Percentiles rank a stretch among this genome's conserved stretches.
Evolutionary conservation across 2,888 invertebrate species (phyloP).

Genomic region (Rhagonycha lutea): DNA sequence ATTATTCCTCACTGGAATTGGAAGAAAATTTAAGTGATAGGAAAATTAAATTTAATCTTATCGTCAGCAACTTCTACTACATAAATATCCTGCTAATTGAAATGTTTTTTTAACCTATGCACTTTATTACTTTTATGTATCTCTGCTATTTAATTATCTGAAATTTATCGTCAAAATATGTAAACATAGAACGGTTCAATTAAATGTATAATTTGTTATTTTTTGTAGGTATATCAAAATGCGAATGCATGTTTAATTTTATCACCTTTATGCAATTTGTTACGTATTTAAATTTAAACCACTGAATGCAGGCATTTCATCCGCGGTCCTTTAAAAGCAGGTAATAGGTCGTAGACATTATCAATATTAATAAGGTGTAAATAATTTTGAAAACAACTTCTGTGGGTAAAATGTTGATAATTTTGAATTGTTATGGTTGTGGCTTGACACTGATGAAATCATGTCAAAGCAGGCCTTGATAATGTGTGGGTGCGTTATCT

Average conservation of each 20-base stretch:
- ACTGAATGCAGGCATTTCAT: neutral
- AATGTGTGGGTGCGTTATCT: too few relatives aligned
- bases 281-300: neutral
- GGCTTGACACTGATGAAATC: too few relatives aligned
- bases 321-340: neutral
- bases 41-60: neutral
- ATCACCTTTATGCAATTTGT: neutral
- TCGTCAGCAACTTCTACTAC: neutral
- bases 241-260: neutral
- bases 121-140: neutral
- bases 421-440: too few relatives aligned
- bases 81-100: neutral
- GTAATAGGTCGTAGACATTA: neutral
- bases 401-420: too few relatives aligned
- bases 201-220: neutral
- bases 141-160: neutral
- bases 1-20: too few relatives aligned
- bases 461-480: too few relatives aligned
- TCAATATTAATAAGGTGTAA: neutral
- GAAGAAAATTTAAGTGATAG: neutral
- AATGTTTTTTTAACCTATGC: neutral
- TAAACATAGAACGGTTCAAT: neutral
- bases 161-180: neutral
- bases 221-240: neutral
- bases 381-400: neutral